phyloP scores from a whole-genome alignment of 1,140 invertebrate species.

The Octopus bimaculoides region DNA sequence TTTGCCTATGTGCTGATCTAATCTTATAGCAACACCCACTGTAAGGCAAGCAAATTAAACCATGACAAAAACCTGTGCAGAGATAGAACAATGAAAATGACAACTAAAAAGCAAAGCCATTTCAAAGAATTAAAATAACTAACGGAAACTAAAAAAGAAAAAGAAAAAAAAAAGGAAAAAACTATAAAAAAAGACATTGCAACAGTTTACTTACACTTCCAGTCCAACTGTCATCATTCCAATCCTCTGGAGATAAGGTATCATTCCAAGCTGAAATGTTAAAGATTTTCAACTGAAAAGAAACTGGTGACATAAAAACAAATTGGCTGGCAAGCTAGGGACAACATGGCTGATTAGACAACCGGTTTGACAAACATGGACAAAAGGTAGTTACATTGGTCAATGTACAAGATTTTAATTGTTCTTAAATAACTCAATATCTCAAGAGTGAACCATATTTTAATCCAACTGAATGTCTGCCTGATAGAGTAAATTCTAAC shows the following conservation, averaged over 20 bases:
- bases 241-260: constrained; percentile 66
- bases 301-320: no score
- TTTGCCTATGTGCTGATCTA: background rate
- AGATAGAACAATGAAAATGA: background rate
- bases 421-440: no score
- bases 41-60: background rate
- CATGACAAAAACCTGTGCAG: background rate
- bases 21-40: background rate
- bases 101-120: background rate
- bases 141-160: background rate
- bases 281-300: no score
- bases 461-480: no score
- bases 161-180: background rate
- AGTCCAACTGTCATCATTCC: constrained; percentile 93
- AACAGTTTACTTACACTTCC: constrained; percentile 64
- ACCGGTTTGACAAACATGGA: no score
- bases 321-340: no score
- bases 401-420: no score
- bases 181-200: background rate
- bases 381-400: no score
- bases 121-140: background rate
- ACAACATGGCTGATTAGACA: no score
- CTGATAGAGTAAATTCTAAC: no score
- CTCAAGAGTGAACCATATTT: no score
- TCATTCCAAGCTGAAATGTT: constrained; percentile 10